Base-by-base conservation (phyloP, 1,140 invertebrate genomes). In the Sarcophaga peregrina region DNA sequence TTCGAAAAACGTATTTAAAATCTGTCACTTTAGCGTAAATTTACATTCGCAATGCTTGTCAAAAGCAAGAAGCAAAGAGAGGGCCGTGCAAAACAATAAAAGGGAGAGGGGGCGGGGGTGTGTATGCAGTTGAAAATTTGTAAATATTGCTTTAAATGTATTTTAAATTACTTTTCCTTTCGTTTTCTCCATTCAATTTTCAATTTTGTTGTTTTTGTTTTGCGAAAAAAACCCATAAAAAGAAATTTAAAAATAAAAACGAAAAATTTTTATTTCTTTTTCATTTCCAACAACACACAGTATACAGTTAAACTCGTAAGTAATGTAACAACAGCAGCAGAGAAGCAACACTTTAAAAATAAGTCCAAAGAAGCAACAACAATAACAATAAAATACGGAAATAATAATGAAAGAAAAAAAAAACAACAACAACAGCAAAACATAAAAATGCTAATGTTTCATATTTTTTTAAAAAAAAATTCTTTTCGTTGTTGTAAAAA, bases 81-180 rank as follows among this genome's bases (percentile, higher is more conserved):
- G 54, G 3, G n/a, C n/a, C n/a, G n/a, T n/a, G n/a, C n/a, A n/a
- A n/a, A n/a, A n/a, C n/a, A n/a, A n/a, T n/a, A n/a, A n/a, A n/a
- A n/a, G n/a, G n/a, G n/a, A n/a, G n/a, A n/a, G n/a, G n/a, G n/a
- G n/a, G n/a, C n/a, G n/a, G n/a, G n/a, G n/a, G 54, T 15, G 25
- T 37, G 4, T 1, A 37, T 58, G 54, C 15, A 58, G n/a, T n/a
- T 58, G 11, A 58, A 58, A 58, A 58, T 58, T 58, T 58, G 54
- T 58, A 58, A 58, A 58, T 15, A 58, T 58, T 58, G 54, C 54
- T 13, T 58, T 58, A 58, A 58, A 58, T 58, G 54, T 58, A 15
- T 58, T 58, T 58, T 58, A 58, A 58, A 58, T 58, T 58, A 58
- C 54, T 58, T 58, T 58, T 58, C n/a, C n/a, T 58, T 58, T 58